A percentile compares a stretch with the other conserved stretches of the same genome.
Evolutionary conservation across 2,888 invertebrate genomes (phyloP).

Genomic region (Drosophila helvetica): DNA sequence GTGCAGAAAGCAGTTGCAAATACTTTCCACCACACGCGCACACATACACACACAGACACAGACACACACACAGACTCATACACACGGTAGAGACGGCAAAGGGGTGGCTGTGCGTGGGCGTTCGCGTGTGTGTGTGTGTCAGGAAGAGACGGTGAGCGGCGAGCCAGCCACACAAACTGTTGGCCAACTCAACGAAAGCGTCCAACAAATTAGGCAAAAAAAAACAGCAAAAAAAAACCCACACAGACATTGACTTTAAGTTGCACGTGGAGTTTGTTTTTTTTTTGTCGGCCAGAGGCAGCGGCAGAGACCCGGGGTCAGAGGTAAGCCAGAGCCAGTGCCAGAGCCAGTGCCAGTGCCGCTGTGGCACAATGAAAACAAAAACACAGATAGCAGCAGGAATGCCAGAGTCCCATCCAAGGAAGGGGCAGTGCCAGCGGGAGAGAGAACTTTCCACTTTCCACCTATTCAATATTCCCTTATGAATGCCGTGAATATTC

Average conservation of each 20-base stretch:
- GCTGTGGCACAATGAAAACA: constrained; percentile 10
- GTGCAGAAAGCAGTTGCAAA: constrained; percentile 2
- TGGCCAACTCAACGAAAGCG: constrained; percentile 16
- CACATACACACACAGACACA: background rate
- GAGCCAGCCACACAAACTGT: constrained; percentile 26
- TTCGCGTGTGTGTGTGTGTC: constrained; percentile 46
- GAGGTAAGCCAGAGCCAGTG: constrained; percentile 19
- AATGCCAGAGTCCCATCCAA: background rate
- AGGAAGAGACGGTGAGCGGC: constrained; percentile 48
- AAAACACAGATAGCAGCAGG: constrained; percentile 24
- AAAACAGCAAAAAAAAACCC: constrained; percentile 6
- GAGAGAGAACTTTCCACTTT: background rate
- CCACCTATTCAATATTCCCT: background rate
- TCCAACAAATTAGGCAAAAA: constrained; percentile 45
- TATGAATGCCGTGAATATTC: background rate
- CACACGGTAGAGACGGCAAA: background rate
- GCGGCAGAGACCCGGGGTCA: background rate
- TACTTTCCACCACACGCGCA: too few species aligned
- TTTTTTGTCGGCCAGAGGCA: background rate
- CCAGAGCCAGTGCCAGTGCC: background rate
- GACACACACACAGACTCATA: background rate
- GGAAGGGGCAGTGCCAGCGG: background rate
- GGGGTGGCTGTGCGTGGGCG: constrained; percentile 40
- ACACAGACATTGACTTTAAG: constrained; percentile 33
- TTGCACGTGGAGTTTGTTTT: constrained; percentile 40